Conservation (phyloP, 2,113 vertebrate species). For the Dascyllus trimaculatus region DNA sequence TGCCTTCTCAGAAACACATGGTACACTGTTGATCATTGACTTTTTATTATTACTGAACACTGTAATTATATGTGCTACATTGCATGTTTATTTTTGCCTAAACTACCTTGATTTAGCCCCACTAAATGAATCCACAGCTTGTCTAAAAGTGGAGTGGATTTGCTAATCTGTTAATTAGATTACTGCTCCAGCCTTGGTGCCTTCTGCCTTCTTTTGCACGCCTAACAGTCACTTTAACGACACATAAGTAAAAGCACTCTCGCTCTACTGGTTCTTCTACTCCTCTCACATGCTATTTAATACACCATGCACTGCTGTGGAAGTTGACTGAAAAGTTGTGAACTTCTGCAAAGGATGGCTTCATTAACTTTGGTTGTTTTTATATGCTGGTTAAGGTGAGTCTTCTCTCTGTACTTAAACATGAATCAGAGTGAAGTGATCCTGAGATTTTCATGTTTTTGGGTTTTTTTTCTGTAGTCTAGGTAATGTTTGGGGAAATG, state of each 20-base stretch:
- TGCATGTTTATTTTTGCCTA: neutral
- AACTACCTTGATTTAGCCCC: neutral
- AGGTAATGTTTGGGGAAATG: slow-evolving; percentile 72
- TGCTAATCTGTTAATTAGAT: slow-evolving; percentile 85
- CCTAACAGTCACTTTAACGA: slow-evolving; percentile 44
- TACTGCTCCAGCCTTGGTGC: slow-evolving; percentile 60
- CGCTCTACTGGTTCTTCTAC: neutral
- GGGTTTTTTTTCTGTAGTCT: slow-evolving; percentile 76
- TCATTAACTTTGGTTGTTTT: slow-evolving; percentile 47
- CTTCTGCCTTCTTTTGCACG: slow-evolving; percentile 24
- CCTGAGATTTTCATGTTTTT: neutral
- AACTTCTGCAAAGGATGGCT: slow-evolving; percentile 59
- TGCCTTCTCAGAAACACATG: neutral
- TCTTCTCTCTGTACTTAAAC: slow-evolving; percentile 9
- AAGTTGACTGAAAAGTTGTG: slow-evolving; percentile 7
- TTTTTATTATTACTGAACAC: neutral
- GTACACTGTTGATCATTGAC: neutral
- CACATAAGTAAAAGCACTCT: slow-evolving; percentile 11
- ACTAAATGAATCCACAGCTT: slow-evolving; percentile 13
- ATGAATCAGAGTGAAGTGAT: neutral
- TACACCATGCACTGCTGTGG: slow-evolving; percentile 12
- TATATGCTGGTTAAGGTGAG: slow-evolving; percentile 69
- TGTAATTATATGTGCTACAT: fast-evolving
- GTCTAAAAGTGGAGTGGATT: slow-evolving; percentile 77
- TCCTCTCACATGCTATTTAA: neutral